A percentile compares a stretch with the other conserved stretches of the same genome.
Conservation (phyloP, 2,888 invertebrate species). For the Acronicta alni region DNA sequence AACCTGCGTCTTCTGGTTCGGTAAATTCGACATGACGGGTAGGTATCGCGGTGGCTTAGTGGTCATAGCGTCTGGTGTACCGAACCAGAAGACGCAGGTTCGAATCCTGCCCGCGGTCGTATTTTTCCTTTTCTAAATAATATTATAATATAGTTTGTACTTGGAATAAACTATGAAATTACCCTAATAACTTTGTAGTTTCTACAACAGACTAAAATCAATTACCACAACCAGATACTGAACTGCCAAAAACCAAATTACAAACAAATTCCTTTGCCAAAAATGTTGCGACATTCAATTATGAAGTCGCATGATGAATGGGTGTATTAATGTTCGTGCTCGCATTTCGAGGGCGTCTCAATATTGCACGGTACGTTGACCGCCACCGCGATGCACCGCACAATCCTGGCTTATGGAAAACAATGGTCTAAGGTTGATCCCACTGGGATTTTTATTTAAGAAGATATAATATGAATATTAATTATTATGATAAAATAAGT, state of each 20-base stretch:
- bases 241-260: constrained; percentile 40
- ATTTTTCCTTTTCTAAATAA: too few species aligned
- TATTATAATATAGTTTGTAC: too few species aligned
- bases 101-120: too few species aligned
- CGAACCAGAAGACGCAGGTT: too few species aligned
- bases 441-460: constrained; percentile 7
- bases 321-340: constrained; percentile 42
- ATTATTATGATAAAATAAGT: too few species aligned
- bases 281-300: constrained; percentile 53
- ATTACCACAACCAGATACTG: constrained; percentile 13
- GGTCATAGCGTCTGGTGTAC: too few species aligned
- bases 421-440: constrained; percentile 32
- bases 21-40: too few species aligned
- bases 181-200: neutral
- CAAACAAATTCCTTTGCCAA: constrained; percentile 41
- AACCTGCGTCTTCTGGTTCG: too few species aligned
- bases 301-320: constrained; percentile 54
- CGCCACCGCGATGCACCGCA: constrained; percentile 34
- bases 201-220: constrained; percentile 6
- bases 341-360: constrained; percentile 50
- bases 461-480: too few species aligned
- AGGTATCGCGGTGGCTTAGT: too few species aligned
- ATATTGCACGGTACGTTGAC: constrained; percentile 51
- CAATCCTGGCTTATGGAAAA: constrained; percentile 53
- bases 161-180: too few species aligned